These are phyloP conservation scores for Oncorhynchus nerka DNA, from an alignment of 2,113 vertebrate genomes.

Conservation along the genomic window DNA sequence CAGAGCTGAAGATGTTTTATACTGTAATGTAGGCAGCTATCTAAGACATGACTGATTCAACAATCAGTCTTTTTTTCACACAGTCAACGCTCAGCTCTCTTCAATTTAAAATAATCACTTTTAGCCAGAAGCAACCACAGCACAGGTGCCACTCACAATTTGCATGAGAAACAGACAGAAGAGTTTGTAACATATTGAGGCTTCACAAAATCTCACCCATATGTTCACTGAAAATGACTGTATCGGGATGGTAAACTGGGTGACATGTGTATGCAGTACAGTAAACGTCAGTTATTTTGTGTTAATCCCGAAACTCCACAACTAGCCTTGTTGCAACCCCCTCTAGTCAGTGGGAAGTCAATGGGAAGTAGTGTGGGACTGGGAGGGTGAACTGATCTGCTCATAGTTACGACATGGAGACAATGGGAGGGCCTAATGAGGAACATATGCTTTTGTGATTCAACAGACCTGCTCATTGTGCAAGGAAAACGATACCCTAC, in stretches of 20 bases:
- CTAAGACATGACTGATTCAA: slow-evolving; percentile 72
- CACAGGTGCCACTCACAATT: slow-evolving; percentile 74
- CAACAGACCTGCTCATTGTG: slow-evolving; percentile 94
- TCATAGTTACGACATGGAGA: slow-evolving; percentile 95
- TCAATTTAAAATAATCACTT: slow-evolving; percentile 71
- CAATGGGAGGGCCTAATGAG: slow-evolving; percentile 99
- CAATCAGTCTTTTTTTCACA: slow-evolving; percentile 74
- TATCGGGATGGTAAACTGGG: slow-evolving; percentile 55
- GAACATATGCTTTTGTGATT: slow-evolving; percentile 99
- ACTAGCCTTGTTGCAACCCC: slow-evolving; percentile 52
- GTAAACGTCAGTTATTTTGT: slow-evolving; percentile 47
- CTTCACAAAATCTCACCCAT: slow-evolving; percentile 57
- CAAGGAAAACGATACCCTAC: slow-evolving; percentile 95
- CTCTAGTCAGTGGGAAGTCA: slow-evolving; percentile 73
- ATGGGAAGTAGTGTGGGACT: slow-evolving; percentile 83
- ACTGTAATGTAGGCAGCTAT: slow-evolving; percentile 71
- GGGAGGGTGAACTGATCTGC: slow-evolving; percentile 74
- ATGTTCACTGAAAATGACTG: slow-evolving; percentile 45
- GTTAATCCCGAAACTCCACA: slow-evolving; percentile 53
- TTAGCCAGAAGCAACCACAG: slow-evolving; percentile 66
- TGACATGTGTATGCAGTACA: slow-evolving; percentile 27
- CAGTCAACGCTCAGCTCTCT: slow-evolving; percentile 66
- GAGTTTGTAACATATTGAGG: slow-evolving; percentile 66
- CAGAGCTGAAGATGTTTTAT: slow-evolving; percentile 59
- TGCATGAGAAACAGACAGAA: slow-evolving; percentile 70